These are phyloP conservation scores for Chironomus tepperi DNA, from an alignment of 1,140 invertebrate genomes.

Conservation along the genomic window DNA sequence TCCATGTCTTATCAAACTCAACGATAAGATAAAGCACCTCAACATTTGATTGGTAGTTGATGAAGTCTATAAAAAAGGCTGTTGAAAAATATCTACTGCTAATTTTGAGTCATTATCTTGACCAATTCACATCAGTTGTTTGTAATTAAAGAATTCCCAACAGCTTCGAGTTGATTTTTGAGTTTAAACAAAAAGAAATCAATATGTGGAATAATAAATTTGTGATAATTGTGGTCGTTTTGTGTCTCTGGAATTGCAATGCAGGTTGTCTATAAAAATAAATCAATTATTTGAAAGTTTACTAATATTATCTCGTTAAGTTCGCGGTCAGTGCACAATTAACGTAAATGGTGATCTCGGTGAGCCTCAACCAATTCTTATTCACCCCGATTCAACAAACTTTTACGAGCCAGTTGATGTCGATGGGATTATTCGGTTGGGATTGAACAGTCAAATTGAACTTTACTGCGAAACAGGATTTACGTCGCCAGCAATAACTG, in stretches of 20 bases:
- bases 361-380: constrained; percentile 22
- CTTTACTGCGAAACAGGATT: constrained; percentile 10
- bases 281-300: too few relatives aligned
- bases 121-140: background rate
- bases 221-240: background rate
- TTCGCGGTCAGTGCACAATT: background rate
- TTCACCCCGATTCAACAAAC: background rate
- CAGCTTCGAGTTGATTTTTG: background rate
- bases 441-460: background rate
- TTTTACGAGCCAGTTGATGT: background rate
- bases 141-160: background rate
- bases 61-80: background rate
- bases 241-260: background rate
- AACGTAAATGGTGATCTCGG: constrained; percentile 4
- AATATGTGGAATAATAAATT: background rate
- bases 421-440: constrained; percentile 15
- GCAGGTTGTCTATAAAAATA: background rate
- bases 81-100: background rate
- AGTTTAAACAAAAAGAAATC: background rate
- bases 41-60: background rate
- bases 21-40: background rate
- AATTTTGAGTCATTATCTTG: background rate
- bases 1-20: constrained; percentile 22
- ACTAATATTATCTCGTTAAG: background rate
- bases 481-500: background rate